phyloP scores from a whole-genome alignment of 1,140 invertebrate genomes.

The Fopius arisanus region DNA sequence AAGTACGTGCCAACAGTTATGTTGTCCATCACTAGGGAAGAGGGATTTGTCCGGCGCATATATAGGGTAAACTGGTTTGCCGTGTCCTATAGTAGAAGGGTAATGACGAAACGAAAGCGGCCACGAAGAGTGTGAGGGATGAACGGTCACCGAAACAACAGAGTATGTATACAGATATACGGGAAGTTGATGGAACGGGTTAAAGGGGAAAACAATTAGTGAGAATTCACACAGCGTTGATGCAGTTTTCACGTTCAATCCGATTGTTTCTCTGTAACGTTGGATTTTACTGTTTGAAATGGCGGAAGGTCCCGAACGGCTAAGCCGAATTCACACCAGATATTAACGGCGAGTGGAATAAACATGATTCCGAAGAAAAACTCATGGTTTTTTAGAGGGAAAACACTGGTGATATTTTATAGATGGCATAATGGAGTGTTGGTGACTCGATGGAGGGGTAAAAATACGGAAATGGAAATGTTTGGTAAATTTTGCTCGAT shows the following conservation, averaged over 20 bases:
- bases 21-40: slow-evolving; percentile 14
- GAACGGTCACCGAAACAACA: not conserved
- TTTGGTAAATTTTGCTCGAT: not conserved
- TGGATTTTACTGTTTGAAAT: not conserved
- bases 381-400: slow-evolving; percentile 14
- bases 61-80: not conserved
- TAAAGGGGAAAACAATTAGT: slow-evolving; percentile 49
- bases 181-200: not conserved
- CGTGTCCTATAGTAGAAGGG: not conserved
- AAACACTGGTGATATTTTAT: slow-evolving; percentile 2
- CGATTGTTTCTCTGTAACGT: slow-evolving; percentile 19
- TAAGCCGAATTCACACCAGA: slow-evolving; percentile 49
- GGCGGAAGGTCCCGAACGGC: slow-evolving; percentile 18
- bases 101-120: not conserved
- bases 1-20: not conserved
- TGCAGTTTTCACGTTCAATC: slow-evolving; percentile 53
- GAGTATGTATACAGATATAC: not conserved
- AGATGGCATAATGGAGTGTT: not conserved
- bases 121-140: not conserved
- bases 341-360: slow-evolving; percentile 36
- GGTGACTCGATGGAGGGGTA: not conserved
- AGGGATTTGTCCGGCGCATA: not conserved
- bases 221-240: slow-evolving; percentile 48
- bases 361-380: not conserved
- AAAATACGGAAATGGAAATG: not conserved